Evolutionary conservation across 2,113 vertebrate genomes (phyloP).

Genomic region (Pituophis catenifer): DNA sequence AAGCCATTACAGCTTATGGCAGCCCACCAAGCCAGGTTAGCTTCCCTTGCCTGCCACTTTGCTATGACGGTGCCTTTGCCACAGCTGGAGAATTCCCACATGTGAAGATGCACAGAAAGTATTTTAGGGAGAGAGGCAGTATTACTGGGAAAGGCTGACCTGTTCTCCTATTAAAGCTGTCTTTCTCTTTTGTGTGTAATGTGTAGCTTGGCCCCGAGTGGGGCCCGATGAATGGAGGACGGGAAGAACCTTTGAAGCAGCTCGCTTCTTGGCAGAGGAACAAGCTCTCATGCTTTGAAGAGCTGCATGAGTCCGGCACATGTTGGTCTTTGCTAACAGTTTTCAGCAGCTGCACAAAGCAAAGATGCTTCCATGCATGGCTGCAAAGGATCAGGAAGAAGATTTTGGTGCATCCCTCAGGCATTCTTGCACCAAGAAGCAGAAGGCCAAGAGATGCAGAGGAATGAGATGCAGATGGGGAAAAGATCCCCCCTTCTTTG

Average conservation of each 20-base stretch:
- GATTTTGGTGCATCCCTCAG: rapidly evolving
- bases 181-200: neutral
- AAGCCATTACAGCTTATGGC: neutral
- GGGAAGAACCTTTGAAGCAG: neutral
- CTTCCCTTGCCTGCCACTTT: neutral
- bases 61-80: neutral
- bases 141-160: neutral
- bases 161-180: neutral
- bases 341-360: neutral
- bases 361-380: neutral
- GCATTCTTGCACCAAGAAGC: neutral
- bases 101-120: neutral
- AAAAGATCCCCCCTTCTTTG: neutral
- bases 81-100: neutral
- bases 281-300: neutral
- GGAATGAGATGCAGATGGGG: neutral
- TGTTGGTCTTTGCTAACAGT: neutral
- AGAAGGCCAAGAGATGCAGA: neutral
- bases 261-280: neutral
- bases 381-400: neutral
- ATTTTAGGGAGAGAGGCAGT: neutral
- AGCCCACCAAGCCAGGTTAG: neutral
- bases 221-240: neutral
- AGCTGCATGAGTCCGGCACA: neutral
- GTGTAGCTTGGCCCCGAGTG: neutral